Conservation (phyloP, 2,113 vertebrate genomes). For the Neomonachus schauinslandi region DNA sequence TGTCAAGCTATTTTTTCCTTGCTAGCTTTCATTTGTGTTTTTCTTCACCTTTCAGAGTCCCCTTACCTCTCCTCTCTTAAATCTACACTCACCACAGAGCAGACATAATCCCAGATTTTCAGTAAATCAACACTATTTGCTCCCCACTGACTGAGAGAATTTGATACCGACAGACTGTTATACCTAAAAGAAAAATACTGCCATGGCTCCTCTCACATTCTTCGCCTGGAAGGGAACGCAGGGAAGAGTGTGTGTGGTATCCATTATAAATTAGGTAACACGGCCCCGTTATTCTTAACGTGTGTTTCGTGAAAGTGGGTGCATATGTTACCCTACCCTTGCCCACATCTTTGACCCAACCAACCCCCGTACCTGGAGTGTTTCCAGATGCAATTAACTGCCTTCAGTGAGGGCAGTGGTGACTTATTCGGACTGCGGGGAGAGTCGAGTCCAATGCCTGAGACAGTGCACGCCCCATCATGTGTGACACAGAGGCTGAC, state of each 20-base stretch:
- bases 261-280: constrained; percentile 85
- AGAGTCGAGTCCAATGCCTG: not conserved
- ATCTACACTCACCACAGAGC: constrained; percentile 88
- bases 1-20: constrained; percentile 88
- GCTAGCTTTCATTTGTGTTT: constrained; percentile 89
- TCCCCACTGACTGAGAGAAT: constrained; percentile 91
- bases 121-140: constrained; percentile 91
- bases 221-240: constrained; percentile 76
- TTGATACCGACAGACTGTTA: constrained; percentile 92
- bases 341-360: constrained; percentile 77
- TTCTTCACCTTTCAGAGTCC: constrained; percentile 89
- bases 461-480: fast-evolving
- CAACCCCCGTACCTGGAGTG: constrained; percentile 63
- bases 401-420: constrained; percentile 67
- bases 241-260: constrained; percentile 79
- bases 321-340: constrained; percentile 69
- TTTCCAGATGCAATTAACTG: constrained; percentile 77
- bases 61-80: constrained; percentile 89
- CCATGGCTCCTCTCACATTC: constrained; percentile 82
- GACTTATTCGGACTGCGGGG: constrained; percentile 53
- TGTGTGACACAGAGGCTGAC: not conserved
- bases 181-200: constrained; percentile 91
- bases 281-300: constrained; percentile 79
- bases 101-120: constrained; percentile 92
- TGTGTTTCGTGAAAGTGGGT: constrained; percentile 78